phyloP scores from a whole-genome alignment of 2,888 invertebrate genomes.

The Erebia palarica region DNA sequence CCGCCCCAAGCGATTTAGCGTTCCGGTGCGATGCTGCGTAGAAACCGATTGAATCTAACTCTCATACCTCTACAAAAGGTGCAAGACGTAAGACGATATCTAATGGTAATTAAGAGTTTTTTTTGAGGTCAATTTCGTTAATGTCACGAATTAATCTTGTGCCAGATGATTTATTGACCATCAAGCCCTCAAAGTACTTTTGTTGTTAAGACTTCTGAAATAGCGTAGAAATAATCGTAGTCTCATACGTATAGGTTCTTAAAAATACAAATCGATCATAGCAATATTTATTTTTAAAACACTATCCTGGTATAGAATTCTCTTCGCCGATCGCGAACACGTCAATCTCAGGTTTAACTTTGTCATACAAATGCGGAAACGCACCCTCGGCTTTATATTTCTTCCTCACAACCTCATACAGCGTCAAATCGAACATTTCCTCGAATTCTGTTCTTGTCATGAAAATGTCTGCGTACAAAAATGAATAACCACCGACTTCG shows the following conservation, averaged over 20 bases:
- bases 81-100: no score
- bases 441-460: slow-evolving; percentile 85
- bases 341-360: slow-evolving; percentile 86
- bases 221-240: neutral
- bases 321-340: slow-evolving; percentile 82
- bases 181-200: no score
- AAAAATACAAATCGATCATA: neutral
- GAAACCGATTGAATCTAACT: no score
- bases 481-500: slow-evolving; percentile 86
- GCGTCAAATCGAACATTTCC: slow-evolving; percentile 85
- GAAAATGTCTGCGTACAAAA: slow-evolving; percentile 87
- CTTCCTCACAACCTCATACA: slow-evolving; percentile 83
- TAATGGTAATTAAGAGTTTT: no score
- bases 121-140: no score
- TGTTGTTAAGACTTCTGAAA: neutral
- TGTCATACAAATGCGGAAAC: slow-evolving; percentile 86
- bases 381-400: slow-evolving; percentile 83
- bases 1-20: no score
- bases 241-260: neutral
- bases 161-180: no score
- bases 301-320: slow-evolving; percentile 48
- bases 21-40: no score
- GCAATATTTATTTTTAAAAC: neutral
- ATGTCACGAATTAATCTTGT: no score
- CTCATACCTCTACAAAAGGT: no score